Evolutionary conservation across 2,797 vertebrate genomes (phyloP).

Genomic region (Acanthurus leucopareius): DNA sequence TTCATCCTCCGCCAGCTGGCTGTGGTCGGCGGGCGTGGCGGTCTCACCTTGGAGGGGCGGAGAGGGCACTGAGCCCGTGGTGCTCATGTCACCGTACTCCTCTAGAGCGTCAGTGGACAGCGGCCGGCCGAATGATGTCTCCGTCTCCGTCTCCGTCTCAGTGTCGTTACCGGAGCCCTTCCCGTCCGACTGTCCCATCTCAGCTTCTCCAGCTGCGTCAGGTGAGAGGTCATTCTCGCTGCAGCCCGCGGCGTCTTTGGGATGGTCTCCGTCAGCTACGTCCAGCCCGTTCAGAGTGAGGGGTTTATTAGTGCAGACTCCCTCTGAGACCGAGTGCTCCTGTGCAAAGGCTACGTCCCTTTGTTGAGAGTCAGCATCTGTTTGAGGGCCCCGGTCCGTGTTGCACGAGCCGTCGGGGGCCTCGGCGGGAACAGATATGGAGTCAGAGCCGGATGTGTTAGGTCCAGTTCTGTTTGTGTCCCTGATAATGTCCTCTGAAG

Average conservation of each 20-base stretch:
- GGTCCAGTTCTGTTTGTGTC: conserved; percentile 67
- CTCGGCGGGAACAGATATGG: conserved; percentile 11
- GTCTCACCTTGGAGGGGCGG: conserved; percentile 79
- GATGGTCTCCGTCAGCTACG: conserved; percentile 21
- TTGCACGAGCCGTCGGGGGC: conserved; percentile 58
- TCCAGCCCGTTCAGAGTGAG: conserved; percentile 51
- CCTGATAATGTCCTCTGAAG: conserved; percentile 68
- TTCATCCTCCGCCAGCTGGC: conserved; percentile 82
- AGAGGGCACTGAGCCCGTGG: conserved; percentile 81
- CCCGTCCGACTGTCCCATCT: conserved; percentile 62
- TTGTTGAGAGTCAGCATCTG: conserved; percentile 55
- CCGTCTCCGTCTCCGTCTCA: conserved; percentile 74
- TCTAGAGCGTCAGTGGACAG: conserved; percentile 85
- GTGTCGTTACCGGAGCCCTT: conserved; percentile 72
- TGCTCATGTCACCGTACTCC: conserved; percentile 91
- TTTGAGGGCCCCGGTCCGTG: conserved; percentile 64
- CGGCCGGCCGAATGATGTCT: conserved; percentile 78
- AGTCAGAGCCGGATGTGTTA: background rate
- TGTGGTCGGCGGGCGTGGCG: conserved; percentile 77
- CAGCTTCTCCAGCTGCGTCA: conserved; percentile 24
- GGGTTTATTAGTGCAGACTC: conserved; percentile 48
- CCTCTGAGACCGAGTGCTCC: conserved; percentile 32
- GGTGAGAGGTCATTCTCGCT: conserved; percentile 36
- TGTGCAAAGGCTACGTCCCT: conserved; percentile 55
- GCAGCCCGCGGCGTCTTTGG: conserved; percentile 36